Evolutionary conservation across 2,113 vertebrate genomes (phyloP).

Genomic region (Peromyscus polionotus): DNA sequence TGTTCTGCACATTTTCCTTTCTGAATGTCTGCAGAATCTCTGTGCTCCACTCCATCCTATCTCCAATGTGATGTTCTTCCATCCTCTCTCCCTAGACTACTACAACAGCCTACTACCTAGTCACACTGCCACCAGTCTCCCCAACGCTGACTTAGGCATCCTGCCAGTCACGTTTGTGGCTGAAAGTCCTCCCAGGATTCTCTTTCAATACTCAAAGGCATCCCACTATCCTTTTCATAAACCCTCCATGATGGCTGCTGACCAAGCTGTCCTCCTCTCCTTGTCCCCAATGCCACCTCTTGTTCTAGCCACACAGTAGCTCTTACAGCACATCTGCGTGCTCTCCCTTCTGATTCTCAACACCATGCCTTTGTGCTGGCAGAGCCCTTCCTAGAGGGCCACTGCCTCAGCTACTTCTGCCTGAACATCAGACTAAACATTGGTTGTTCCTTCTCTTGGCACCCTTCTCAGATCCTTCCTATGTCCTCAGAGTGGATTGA

Average conservation of each 20-base stretch:
- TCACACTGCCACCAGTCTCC: neutral
- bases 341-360: accelerated
- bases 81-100: neutral
- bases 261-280: neutral
- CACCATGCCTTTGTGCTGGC: no score
- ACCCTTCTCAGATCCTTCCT: neutral
- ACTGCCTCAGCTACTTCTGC: neutral
- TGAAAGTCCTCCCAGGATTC: neutral
- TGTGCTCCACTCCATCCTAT: no score
- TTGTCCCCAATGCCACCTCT: neutral
- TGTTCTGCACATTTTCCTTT: neutral
- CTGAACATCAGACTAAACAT: neutral
- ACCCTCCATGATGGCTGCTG: neutral
- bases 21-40: neutral
- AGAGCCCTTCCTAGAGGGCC: neutral
- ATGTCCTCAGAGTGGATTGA: neutral
- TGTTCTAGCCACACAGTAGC: accelerated
- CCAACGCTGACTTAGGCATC: no score
- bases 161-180: neutral
- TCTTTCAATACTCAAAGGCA: neutral
- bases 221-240: neutral
- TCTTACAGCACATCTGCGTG: no score
- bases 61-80: neutral
- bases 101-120: no score
- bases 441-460: neutral